Percentiles rank a stretch among this genome's conserved stretches.
These are phyloP conservation scores for Glaucomys volans DNA, from an alignment of 2,113 vertebrate species.

Conservation along the genomic window DNA sequence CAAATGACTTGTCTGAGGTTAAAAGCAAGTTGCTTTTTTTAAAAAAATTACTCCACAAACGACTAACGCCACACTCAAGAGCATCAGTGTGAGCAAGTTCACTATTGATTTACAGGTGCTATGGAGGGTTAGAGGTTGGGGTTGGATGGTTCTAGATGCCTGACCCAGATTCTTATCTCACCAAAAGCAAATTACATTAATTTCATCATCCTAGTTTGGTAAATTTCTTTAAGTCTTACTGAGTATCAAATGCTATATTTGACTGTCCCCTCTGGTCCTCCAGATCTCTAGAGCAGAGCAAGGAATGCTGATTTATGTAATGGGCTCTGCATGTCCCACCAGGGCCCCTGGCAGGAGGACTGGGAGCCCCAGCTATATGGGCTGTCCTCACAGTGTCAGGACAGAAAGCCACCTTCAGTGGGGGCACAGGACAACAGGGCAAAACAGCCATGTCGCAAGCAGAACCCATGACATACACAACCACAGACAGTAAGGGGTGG, in stretches of 20 bases:
- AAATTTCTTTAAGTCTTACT: not conserved
- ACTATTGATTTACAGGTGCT: not conserved
- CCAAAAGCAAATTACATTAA: not conserved
- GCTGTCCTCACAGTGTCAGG: not conserved
- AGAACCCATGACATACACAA: not conserved
- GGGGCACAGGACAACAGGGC: too few relatives aligned
- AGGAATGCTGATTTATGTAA: too few relatives aligned
- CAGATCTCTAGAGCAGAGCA: not conserved
- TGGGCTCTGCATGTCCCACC: not conserved
- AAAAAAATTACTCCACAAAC: not conserved
- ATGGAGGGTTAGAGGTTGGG: not conserved
- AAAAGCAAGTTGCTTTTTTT: not conserved
- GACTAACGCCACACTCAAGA: too few relatives aligned
- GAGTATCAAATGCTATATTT: not conserved
- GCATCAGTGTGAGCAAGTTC: accelerated
- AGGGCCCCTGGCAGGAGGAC: too few relatives aligned
- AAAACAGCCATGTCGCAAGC: not conserved
- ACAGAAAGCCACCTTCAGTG: not conserved
- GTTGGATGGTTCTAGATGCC: not conserved
- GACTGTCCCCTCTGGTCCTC: not conserved
- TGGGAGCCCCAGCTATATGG: not conserved
- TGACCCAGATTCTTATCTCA: not conserved
- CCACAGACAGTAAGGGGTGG: not conserved
- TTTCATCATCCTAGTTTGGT: not conserved
- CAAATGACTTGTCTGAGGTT: not conserved